Percentiles rank a stretch among this genome's conserved stretches.
Evolutionary conservation across 2,888 invertebrate species (phyloP).

Genomic region (Sarcophaga variegata): DNA sequence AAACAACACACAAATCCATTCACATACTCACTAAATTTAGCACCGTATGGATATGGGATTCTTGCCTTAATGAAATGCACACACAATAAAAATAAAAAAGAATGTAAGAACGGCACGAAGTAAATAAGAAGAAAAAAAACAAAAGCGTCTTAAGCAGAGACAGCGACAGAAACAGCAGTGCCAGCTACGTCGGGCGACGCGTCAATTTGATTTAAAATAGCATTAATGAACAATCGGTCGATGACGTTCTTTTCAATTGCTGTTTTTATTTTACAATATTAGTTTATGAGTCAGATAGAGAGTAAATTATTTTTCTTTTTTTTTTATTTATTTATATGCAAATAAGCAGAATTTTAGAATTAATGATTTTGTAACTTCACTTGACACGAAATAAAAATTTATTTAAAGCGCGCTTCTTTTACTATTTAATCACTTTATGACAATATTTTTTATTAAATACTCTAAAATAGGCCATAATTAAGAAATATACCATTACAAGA

Average conservation of each 20-base stretch:
- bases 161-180: not conserved
- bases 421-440: not conserved
- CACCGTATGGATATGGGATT: not conserved
- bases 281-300: conserved; percentile 46
- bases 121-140: conserved; percentile 4
- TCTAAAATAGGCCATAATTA: conserved; percentile 30
- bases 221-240: conserved; percentile 19
- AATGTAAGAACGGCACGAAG: not conserved
- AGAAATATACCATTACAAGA: conserved; percentile 22
- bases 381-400: not conserved
- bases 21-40: too few relatives aligned
- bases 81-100: conserved; percentile 4
- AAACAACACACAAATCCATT: conserved; percentile 1
- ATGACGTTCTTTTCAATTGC: conserved; percentile 55
- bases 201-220: conserved; percentile 34
- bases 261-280: conserved; percentile 26
- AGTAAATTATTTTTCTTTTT: not conserved
- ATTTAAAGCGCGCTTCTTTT: conserved; percentile 26
- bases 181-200: conserved; percentile 34
- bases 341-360: not conserved
- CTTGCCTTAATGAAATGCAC: conserved; percentile 55
- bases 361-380: not conserved
- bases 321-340: not conserved
- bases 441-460: not conserved
- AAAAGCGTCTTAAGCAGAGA: not conserved